These are phyloP conservation scores for Carpatolechia fugitivella DNA, from an alignment of 2,888 invertebrate species.

Conservation along the genomic window DNA sequence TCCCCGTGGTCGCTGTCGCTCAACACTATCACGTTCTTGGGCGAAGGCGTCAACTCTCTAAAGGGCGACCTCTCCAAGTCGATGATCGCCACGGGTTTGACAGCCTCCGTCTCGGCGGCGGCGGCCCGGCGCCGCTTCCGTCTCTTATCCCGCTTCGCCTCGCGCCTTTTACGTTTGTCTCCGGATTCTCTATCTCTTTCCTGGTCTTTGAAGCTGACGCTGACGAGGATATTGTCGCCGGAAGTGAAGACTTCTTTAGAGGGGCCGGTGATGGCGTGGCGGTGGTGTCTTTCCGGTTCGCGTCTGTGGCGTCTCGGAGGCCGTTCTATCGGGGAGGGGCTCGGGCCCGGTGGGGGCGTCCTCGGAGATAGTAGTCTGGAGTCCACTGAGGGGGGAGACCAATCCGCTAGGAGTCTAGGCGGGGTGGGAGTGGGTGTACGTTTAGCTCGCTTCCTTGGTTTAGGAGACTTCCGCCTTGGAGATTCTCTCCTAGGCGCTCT, in stretches of 20 bases:
- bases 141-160: constrained; percentile 29
- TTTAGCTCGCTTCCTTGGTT: constrained; percentile 26
- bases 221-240: constrained; percentile 94
- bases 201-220: constrained; percentile 92
- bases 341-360: constrained; percentile 78
- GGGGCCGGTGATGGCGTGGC: constrained; percentile 74
- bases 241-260: constrained; percentile 95
- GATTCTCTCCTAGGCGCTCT: constrained; percentile 16
- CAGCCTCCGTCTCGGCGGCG: constrained; percentile 27
- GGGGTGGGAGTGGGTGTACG: constrained; percentile 34
- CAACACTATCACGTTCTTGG: constrained; percentile 88
- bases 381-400: constrained; percentile 49
- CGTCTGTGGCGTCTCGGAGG: constrained; percentile 41
- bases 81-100: constrained; percentile 90
- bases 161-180: constrained; percentile 36
- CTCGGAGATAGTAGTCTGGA: constrained; percentile 81
- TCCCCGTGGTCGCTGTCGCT: constrained; percentile 87
- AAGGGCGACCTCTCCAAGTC: constrained; percentile 92
- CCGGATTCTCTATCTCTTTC: constrained; percentile 51
- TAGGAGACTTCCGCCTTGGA: constrained; percentile 39
- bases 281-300: constrained; percentile 28
- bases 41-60: constrained; percentile 89
- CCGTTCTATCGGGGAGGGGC: constrained; percentile 14
- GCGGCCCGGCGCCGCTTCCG: constrained; percentile 33
- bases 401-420: constrained; percentile 19